These are phyloP conservation scores for Hafferia zeledoni DNA, from an alignment of 2,797 vertebrate species.

Conservation along the genomic window DNA sequence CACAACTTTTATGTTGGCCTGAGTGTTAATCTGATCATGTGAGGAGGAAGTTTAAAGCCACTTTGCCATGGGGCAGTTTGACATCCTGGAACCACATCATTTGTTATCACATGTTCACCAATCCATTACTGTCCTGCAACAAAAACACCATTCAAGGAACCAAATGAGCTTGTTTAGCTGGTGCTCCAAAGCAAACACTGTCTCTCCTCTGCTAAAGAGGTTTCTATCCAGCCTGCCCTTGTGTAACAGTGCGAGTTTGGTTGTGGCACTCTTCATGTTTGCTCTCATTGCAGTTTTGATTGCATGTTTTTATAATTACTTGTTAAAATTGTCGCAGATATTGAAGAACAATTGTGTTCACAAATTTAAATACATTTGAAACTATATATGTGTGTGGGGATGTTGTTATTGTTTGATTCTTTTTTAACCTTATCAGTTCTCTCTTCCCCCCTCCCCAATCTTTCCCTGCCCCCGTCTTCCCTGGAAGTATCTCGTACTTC, in stretches of 20 bases:
- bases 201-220: not conserved
- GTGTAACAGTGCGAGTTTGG: not conserved
- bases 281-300: not conserved
- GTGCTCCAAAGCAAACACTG: not conserved
- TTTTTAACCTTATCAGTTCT: not conserved
- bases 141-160: slow-evolving; percentile 26
- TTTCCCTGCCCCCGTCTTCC: not conserved
- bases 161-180: slow-evolving; percentile 1
- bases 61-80: not conserved
- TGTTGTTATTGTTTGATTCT: not conserved
- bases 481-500: not conserved
- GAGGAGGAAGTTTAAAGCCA: slow-evolving; percentile 15
- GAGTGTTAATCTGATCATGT: not conserved
- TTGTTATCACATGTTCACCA: not conserved
- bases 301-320: not conserved
- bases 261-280: not conserved
- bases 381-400: accelerated
- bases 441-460: not conserved
- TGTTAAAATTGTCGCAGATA: not conserved
- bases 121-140: slow-evolving; percentile 17
- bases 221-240: not conserved
- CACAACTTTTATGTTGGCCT: not conserved
- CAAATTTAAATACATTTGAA: not conserved
- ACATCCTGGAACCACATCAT: slow-evolving; percentile 15
- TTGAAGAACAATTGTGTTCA: not conserved